A percentile compares a stretch with the other conserved stretches of the same genome.
phyloP scores from a whole-genome alignment of 1,140 invertebrate genomes.

The Philopotamus ludificatus region DNA sequence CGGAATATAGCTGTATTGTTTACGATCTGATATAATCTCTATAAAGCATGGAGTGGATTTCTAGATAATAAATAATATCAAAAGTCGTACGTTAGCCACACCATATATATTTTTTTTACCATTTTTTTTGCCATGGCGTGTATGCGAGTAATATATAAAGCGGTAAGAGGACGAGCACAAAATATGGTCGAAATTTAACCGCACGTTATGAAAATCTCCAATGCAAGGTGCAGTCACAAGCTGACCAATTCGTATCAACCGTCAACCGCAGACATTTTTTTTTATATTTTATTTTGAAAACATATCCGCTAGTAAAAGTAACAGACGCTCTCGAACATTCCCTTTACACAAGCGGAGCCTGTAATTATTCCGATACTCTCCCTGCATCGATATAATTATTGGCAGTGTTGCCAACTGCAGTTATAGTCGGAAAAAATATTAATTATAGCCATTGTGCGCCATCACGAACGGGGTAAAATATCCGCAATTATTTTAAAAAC shows the following conservation, averaged over 20 bases:
- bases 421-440: not conserved
- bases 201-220: not conserved
- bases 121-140: not conserved
- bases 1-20: too few relatives aligned
- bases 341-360: not conserved
- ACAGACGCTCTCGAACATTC: slow-evolving; percentile 2
- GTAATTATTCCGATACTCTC: not conserved
- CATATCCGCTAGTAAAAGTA: not conserved
- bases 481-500: not conserved
- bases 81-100: too few relatives aligned
- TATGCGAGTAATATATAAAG: not conserved
- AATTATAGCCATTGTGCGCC: not conserved
- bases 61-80: too few relatives aligned
- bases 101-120: too few relatives aligned
- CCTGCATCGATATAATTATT: slow-evolving; percentile 3
- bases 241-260: not conserved
- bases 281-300: not conserved
- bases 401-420: not conserved
- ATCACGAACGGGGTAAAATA: not conserved
- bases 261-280: not conserved
- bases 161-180: not conserved
- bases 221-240: not conserved
- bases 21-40: too few relatives aligned
- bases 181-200: not conserved
- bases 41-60: too few relatives aligned